These are phyloP conservation scores for Sebastiscus albofasciatus DNA, from an alignment of 2,797 vertebrate species.

Conservation along the genomic window DNA sequence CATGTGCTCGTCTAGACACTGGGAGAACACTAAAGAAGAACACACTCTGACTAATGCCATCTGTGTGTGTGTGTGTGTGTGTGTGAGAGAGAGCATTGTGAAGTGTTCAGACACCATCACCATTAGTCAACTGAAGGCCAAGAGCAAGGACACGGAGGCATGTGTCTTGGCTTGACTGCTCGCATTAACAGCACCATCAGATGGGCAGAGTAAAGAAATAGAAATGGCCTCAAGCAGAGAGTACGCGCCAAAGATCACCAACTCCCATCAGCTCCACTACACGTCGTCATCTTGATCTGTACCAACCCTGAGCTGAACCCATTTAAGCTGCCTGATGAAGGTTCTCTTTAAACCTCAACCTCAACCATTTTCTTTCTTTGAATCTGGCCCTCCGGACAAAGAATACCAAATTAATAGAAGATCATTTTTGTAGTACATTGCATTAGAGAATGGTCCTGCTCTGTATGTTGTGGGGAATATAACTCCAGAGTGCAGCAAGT, in stretches of 20 bases:
- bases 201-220: conserved; percentile 22
- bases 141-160: conserved; percentile 36
- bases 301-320: conserved; percentile 3
- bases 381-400: neutral
- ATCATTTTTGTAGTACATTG: neutral
- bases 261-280: conserved; percentile 9
- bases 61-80: neutral
- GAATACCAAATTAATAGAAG: neutral
- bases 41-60: conserved; percentile 35
- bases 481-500: neutral
- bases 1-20: conserved; percentile 53
- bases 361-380: neutral
- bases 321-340: conserved; percentile 1
- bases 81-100: neutral
- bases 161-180: conserved; percentile 31
- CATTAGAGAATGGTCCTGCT: neutral
- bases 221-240: conserved; percentile 36
- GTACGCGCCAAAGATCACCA: conserved; percentile 27
- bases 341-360: neutral
- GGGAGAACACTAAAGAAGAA: conserved; percentile 11
- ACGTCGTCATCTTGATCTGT: conserved; percentile 14
- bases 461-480: neutral
- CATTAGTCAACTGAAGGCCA: conserved; percentile 52
- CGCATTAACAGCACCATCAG: conserved; percentile 24
- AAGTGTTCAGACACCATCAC: conserved; percentile 38